A percentile compares a stretch with the other conserved stretches of the same genome.
phyloP scores from a whole-genome alignment of 2,888 invertebrate species.

The Xestia xanthographa region DNA sequence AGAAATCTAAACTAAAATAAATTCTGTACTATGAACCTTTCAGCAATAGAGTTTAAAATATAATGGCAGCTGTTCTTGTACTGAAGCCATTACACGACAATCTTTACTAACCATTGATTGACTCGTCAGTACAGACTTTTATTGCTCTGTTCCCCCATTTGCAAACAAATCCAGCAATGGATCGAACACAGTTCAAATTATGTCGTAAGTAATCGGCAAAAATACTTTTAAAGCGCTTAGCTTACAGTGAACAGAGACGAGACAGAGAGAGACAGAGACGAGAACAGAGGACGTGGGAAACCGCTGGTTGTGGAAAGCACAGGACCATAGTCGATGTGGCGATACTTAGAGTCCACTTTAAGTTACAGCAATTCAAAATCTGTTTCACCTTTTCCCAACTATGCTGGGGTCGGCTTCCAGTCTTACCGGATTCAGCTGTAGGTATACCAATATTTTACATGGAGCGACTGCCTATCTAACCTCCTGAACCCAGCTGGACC shows the following conservation, averaged over 20 bases:
- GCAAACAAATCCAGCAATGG: not conserved
- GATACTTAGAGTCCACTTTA: not conserved
- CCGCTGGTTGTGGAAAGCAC: not conserved
- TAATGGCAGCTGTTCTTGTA: slow-evolving; percentile 6
- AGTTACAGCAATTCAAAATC: no score
- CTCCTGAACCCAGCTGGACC: no score
- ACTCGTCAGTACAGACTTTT: no score
- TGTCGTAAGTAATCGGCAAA: not conserved
- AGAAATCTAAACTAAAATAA: slow-evolving; percentile 24
- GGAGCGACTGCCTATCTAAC: no score
- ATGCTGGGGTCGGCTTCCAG: no score
- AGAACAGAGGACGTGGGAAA: no score
- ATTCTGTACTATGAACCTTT: slow-evolving; percentile 15
- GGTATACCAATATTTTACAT: no score
- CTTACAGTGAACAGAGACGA: not conserved
- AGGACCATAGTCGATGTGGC: not conserved
- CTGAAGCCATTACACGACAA: no score
- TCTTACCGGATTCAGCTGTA: no score
- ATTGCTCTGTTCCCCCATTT: not conserved
- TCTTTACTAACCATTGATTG: slow-evolving; percentile 2
- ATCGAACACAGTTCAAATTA: not conserved
- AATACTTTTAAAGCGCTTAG: not conserved
- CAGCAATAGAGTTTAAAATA: slow-evolving; percentile 36
- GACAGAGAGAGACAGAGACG: no score
- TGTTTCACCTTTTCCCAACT: no score